Percentiles rank a stretch among this genome's conserved stretches.
phyloP scores from a whole-genome alignment of 2,797 vertebrate genomes.

The Peromyscus nudipes region DNA sequence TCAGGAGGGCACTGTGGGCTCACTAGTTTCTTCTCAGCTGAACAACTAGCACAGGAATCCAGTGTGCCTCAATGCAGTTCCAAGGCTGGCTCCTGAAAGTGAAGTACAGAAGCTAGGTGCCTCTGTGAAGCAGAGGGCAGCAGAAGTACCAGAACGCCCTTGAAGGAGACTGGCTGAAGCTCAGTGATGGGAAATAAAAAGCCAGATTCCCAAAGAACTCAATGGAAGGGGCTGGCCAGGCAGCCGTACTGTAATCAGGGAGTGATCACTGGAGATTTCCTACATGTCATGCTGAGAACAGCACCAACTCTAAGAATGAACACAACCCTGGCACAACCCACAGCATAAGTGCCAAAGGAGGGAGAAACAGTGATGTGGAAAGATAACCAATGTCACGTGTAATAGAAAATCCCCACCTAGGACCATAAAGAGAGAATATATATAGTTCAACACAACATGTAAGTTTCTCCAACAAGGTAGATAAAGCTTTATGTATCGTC shows the following conservation, averaged over 20 bases:
- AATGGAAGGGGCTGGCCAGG: neutral
- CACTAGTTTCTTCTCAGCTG: neutral
- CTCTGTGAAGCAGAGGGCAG: neutral
- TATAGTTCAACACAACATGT: neutral
- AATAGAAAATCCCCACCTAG: neutral
- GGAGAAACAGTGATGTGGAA: neutral
- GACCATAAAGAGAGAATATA: neutral
- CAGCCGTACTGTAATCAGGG: neutral
- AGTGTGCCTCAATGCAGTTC: neutral
- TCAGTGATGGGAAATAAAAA: neutral
- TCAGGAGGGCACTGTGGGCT: neutral
- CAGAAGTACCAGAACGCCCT: accelerated
- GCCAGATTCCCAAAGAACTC: slow-evolving; percentile 3
- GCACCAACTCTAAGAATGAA: neutral
- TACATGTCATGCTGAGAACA: neutral
- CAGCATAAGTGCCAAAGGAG: neutral
- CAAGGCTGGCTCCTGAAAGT: neutral
- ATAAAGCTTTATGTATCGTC: neutral
- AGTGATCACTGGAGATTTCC: neutral
- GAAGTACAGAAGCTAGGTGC: neutral
- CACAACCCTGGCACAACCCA: neutral
- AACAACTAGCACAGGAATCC: neutral
- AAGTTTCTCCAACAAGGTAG: neutral
- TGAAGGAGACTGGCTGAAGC: neutral
- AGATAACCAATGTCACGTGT: neutral